phyloP scores from a whole-genome alignment of 2,797 vertebrate genomes.

The Sebastes minor region DNA sequence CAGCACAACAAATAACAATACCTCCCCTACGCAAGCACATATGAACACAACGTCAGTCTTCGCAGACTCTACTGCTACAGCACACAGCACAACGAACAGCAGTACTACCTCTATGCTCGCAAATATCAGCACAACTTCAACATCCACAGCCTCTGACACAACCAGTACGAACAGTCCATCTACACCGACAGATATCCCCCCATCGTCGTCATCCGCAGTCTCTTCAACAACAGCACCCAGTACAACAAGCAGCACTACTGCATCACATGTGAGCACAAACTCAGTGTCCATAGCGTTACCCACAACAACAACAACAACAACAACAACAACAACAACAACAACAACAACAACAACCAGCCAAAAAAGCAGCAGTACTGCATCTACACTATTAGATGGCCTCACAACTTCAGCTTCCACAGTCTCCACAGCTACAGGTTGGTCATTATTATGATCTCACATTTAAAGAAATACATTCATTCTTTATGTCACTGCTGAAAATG shows the following conservation, averaged over 20 bases:
- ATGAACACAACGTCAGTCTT: not conserved
- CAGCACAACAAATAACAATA: not conserved
- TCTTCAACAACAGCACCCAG: not conserved
- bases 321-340: not conserved
- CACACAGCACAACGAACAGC: not conserved
- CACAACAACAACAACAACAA: not conserved
- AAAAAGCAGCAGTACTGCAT: not conserved
- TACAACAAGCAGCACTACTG: not conserved
- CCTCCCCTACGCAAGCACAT: too few relatives aligned
- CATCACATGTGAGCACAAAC: not conserved
- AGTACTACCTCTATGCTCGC: not conserved
- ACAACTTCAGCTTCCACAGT: not conserved
- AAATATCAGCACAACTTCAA: not conserved
- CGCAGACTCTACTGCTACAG: not conserved
- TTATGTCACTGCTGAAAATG: not conserved
- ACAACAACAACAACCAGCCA: not conserved
- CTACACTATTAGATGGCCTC: not conserved
- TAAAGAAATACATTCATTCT: not conserved
- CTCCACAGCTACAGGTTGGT: conserved; percentile 22
- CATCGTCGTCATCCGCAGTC: not conserved
- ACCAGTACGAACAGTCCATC: not conserved
- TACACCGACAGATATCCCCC: not conserved
- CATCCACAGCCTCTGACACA: not conserved
- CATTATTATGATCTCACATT: not conserved
- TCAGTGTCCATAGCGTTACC: not conserved